Evolutionary conservation across 2,113 vertebrate species (phyloP).

Genomic region (Ageneiosus marmoratus): DNA sequence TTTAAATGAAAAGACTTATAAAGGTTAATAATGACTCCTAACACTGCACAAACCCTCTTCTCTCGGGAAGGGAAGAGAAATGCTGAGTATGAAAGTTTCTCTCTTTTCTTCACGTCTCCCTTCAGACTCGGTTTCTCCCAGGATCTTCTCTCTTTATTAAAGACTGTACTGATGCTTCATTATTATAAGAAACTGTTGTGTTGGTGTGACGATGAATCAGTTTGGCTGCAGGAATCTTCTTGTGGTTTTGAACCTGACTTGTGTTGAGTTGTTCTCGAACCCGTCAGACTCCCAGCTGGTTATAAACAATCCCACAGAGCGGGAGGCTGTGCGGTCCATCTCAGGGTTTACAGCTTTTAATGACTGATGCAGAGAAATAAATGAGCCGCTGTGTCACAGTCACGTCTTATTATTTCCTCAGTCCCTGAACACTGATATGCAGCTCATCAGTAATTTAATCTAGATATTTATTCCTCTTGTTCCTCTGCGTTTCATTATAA

Average conservation of each 20-base stretch:
- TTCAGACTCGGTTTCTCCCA: background rate
- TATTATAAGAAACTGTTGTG: background rate
- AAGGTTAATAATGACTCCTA: background rate
- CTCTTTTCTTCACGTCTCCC: background rate
- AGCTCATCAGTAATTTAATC: background rate
- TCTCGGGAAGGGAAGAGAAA: slow-evolving; percentile 9
- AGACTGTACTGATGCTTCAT: background rate
- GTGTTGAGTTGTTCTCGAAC: no score
- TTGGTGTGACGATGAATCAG: background rate
- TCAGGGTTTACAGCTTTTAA: background rate
- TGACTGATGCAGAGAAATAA: background rate
- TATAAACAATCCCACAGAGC: background rate
- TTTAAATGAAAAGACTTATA: background rate
- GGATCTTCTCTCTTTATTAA: background rate
- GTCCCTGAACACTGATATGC: background rate
- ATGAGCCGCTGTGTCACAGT: background rate
- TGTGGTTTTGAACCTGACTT: no score
- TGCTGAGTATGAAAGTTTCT: slow-evolving; percentile 8
- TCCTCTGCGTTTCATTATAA: background rate
- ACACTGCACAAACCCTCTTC: slow-evolving; percentile 27
- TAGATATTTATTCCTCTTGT: background rate
- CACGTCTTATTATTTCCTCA: background rate
- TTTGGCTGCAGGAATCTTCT: background rate
- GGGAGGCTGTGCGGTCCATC: background rate
- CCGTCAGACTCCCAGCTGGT: no score